phyloP scores from a whole-genome alignment of 2,888 invertebrate genomes.

The Caenorhabditis drosophilae region DNA sequence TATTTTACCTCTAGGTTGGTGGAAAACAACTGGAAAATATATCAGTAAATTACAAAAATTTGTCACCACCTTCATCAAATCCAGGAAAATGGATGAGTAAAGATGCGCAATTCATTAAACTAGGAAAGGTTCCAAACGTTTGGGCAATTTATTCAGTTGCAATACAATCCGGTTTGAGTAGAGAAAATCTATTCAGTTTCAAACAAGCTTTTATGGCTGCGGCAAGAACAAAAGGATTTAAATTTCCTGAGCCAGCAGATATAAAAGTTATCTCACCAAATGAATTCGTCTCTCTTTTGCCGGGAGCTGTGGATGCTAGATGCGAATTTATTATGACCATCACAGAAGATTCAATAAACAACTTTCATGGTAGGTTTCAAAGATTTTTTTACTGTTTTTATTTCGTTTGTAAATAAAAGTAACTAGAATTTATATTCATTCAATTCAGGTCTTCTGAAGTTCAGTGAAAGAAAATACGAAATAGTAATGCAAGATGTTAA shows the following conservation, averaged over 20 bases:
- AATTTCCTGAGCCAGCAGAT: slow-evolving; percentile 8
- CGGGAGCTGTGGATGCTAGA: slow-evolving; percentile 3
- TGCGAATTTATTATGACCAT: slow-evolving; percentile 25
- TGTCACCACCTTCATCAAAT: no score
- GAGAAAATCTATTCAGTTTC: not conserved
- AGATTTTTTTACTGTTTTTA: not conserved
- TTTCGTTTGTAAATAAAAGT: slow-evolving; percentile 10
- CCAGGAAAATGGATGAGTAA: slow-evolving; percentile 18
- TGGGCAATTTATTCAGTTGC: slow-evolving; percentile 19
- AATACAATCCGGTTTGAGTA: not conserved
- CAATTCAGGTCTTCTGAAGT: slow-evolving; percentile 6
- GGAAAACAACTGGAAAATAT: no score
- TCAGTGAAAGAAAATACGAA: slow-evolving; percentile 8
- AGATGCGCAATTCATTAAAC: slow-evolving; percentile 1
- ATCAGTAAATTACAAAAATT: no score
- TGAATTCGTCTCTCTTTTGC: slow-evolving; percentile 6
- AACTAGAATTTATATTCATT: not conserved
- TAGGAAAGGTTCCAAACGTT: slow-evolving; percentile 6
- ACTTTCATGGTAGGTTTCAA: slow-evolving; percentile 15
- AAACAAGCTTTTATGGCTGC: not conserved
- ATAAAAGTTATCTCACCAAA: not conserved
- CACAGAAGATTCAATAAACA: slow-evolving; percentile 24
- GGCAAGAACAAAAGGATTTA: slow-evolving; percentile 9
- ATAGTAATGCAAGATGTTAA: slow-evolving; percentile 24
- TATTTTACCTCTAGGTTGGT: no score